Base-by-base conservation (phyloP, 2,113 vertebrate genomes). In the Colius striatus region DNA sequence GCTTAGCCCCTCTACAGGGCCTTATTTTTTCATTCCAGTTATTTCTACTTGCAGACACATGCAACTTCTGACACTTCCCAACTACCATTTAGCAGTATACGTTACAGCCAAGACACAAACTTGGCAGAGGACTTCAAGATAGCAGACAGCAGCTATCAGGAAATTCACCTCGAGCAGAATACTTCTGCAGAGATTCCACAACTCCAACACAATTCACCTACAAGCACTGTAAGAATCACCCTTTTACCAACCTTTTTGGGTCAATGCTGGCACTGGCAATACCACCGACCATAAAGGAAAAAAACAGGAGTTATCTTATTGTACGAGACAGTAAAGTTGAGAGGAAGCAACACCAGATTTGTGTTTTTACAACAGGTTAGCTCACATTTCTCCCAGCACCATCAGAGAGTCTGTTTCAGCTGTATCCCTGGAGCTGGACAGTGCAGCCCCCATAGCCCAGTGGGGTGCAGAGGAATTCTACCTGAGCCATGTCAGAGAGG, bases 351-450 rank as follows among this genome's bases (percentile, higher is more conserved):
- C 65, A 78, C n/a, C 41, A 7, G 25, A 16, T 9, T 13, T 11
- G 1, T 12, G 19, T 51, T 30, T 58, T 9, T 6, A 47, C 22
- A 32, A 20, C 36, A n/a, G 6, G 14, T 19, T 30, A 5, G 58
- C 30, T 83, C 21, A 3, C 1, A 2, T 7, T 66, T 9, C 67
- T 65, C 38, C 36, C 36, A 38, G 45, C 55, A 38, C 32, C n/a
- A 19, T 1, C 34, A 10, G n/a, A 26, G 25, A 6, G 5, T 16
- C 29, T 10, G 4, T 5, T n/a, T 12, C 3, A 23, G 61, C 34
- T 3, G 9, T 2, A 16, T 3, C 32, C 43, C 1, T 0, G 2
- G 2, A 47, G 66, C 30, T 2, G 1, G 34, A 11, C 1, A 8
- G 36, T 1, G 3, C 57, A 54, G 55, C 22, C 17, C 50, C 50